Evolutionary conservation across 1,140 invertebrate species (phyloP), one percentile per base, ranked within the genome.

Genomic region (Euura lappo): DNA sequence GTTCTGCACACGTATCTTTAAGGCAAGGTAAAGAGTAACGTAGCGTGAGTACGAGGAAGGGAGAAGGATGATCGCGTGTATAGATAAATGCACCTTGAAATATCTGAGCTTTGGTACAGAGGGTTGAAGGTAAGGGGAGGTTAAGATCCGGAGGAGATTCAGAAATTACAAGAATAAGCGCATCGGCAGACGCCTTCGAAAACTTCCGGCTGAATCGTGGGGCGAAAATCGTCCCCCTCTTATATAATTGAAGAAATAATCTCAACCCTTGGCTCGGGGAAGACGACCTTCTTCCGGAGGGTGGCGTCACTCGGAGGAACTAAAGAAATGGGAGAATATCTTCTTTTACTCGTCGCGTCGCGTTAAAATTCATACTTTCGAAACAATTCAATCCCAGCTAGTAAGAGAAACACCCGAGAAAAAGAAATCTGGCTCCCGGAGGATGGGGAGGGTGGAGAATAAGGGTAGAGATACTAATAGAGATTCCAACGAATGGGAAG

Each of bases 231-330:
- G 67, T 72, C 13, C 71, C 13, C 46, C 68, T 72, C 70, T 75
- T 75, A 75, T 71, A 72, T 67, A 51, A 72, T 72, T 42, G 68
- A 72, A 68, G 68, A 75, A 75, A 75, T 71, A 75, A 75, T 75
- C 71, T 69, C 71, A 72, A 70, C 67, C 74, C 74, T 69, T 71
- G 64, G 44, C 42, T 45, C 69, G 75, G 69, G 72, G 65, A 28
- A 72, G 64, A 64, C 13, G 51, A 44, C 45, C 13, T 44, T n/a
- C n/a, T 71, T 65, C 47, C 28, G 28, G 43, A n/a, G 60, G 44
- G 51, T 64, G 8, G 66, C 8, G 66, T 11, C 11, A 68, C 10
- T 8, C 44, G 66, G 44, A 10, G 66, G 1, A 44, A 64, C 3
- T 68, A 44, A 44, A 28, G 42, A 42, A 68, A 28, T 28, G 28